phyloP scores from a whole-genome alignment of 2,797 vertebrate genomes.

The Meriones psammophilus region DNA sequence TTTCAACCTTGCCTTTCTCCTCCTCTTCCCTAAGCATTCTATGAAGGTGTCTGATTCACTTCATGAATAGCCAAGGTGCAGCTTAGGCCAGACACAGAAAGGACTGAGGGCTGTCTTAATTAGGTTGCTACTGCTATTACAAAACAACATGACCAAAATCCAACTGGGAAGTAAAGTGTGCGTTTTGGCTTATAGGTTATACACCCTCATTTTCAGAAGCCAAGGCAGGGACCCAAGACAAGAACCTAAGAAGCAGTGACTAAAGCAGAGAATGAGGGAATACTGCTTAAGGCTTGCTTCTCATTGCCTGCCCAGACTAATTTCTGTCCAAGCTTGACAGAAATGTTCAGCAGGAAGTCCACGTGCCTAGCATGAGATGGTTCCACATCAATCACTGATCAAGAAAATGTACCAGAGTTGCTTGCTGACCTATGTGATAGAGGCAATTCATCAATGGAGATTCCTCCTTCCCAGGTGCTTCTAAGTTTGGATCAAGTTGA shows the following conservation, averaged over 20 bases:
- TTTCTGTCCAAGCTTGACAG: background rate
- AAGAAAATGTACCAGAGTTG: background rate
- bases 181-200: background rate
- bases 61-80: background rate
- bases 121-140: background rate
- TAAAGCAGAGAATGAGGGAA: background rate
- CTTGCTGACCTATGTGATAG: background rate
- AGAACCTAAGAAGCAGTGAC: background rate
- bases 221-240: background rate
- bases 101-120: background rate
- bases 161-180: background rate
- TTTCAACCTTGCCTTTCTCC: background rate
- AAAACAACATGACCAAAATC: background rate
- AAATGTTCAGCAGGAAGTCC: background rate
- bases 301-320: background rate
- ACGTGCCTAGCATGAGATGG: background rate
- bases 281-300: background rate
- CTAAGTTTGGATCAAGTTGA: background rate
- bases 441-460: background rate
- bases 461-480: background rate
- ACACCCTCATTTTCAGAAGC: background rate
- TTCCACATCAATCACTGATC: background rate
- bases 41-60: background rate
- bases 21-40: background rate
- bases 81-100: background rate